Evolutionary conservation across 2,113 vertebrate species (phyloP), one percentile per base, ranked within the genome.

Genomic region (Edolisoma coerulescens): DNA sequence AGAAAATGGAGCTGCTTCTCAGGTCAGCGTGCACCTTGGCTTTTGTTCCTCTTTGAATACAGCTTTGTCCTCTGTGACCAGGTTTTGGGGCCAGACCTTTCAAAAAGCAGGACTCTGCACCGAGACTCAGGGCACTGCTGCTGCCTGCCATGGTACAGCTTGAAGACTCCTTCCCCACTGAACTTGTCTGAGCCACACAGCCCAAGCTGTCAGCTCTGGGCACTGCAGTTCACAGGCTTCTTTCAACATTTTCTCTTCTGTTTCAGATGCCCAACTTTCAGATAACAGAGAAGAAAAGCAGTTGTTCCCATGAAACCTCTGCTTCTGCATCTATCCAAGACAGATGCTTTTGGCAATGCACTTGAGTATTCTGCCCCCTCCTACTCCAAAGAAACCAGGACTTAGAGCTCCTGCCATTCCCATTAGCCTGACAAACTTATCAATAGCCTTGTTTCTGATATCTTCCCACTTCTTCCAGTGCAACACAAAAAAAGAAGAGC

Each of bases 1-100:
- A 93, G 78, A 87, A 93, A 93, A 91, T 57, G 61, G 59, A 93
- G 70, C 73, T 71, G 10, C 81, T 96, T 73, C 86, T 94, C 83
- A 80, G 91, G 91, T 94, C 96, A 95, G 18, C 3, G 0, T 49
- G 83, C 27, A 75, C 23, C 82, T 73, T 39, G 37, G 56, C 71
- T 96, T 95, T 95, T 95, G 70, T 89, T 83, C 77, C 52, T 64
- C 37, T 47, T 83, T 93, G 65, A 69, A 60, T 80, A 39, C 4
- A 16, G 68, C 68, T 93, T 84, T 89, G 77, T 87, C 44, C 82
- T 77, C 83, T 63, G 52, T 33, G 61, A 24, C 24, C 52, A 61
- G 42, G 39, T 86, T 81, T 75, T 60, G 64, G 85, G 49, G 76
- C 21, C 84, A 71, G 74, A 54, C 13, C 56, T 86, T 37, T 89